Evolutionary conservation across 1,140 invertebrate species (phyloP), one percentile per base, ranked within the genome.

Genomic region (Holcopasites calliopsidis): DNA sequence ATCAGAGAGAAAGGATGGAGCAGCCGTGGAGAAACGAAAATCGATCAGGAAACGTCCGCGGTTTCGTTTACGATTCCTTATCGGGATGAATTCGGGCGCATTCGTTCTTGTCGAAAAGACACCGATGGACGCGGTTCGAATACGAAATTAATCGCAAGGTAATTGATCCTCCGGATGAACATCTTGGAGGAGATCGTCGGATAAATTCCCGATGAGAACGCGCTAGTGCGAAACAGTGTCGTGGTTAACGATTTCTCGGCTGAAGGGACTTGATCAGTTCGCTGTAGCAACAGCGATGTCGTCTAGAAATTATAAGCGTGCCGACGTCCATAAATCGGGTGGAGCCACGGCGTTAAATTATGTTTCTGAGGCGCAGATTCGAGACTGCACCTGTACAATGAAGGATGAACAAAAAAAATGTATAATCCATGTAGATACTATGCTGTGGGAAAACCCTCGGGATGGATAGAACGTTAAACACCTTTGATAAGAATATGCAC

Each of bases 1-100:
- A 85, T 85, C 82, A 82, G 77, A 54, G 38, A 40, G 57, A 71
- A 47, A 68, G 65, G 28, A 64, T 21, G 35, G 47, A 47, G 44
- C 23, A n/a, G n/a, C n/a, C n/a, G n/a, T n/a, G n/a, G n/a, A n/a
- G n/a, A n/a, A n/a, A n/a, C n/a, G n/a, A n/a, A 44, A 47, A 26
- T 33, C 23, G 11, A 4, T 11, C 55, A 69, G 49, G 55, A 55
- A 18, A 68, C 52, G 33, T 33, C 28, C 13, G 8, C 62, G 33
- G 54, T 49, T 74, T 74, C 64, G 5, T 60, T 60, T 40, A 50
- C 42, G 28, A 42, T 18, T 38, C 23, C 13, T 6, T 8, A 11
- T 8, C 8, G 13, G 26, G 11, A 28, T 60, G 38, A 33, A 47
- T 47, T 35, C 60, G 44, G 38, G 47, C 28, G 13, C 13, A 23